Conservation (phyloP, 2,888 invertebrate genomes). For the Lepidonotus clava region DNA sequence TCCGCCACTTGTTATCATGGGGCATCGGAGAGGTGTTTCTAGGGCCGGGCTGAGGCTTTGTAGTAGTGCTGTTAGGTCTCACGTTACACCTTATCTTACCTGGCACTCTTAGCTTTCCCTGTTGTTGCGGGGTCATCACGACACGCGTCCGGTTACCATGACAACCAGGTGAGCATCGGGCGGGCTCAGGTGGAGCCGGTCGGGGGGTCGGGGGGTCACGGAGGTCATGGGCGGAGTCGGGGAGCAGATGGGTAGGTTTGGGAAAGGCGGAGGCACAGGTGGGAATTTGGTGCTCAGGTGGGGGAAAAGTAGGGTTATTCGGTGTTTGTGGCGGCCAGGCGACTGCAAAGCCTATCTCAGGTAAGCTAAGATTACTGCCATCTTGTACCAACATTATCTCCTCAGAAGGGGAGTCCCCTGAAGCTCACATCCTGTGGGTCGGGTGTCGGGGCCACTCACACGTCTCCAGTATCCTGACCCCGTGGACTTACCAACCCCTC, state of each 20-base stretch:
- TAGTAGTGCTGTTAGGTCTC: too few species aligned
- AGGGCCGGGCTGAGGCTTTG: too few species aligned
- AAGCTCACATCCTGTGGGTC: constrained; percentile 17
- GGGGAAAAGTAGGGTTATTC: background rate
- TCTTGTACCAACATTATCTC: background rate
- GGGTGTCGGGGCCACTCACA: background rate
- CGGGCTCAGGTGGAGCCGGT: background rate
- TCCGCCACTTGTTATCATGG: too few species aligned
- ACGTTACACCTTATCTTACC: background rate
- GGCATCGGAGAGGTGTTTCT: too few species aligned
- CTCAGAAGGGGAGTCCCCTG: background rate
- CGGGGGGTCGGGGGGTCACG: background rate
- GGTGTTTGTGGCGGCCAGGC: background rate
- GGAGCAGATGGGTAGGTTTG: background rate
- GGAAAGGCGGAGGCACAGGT: background rate
- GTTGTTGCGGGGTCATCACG: background rate
- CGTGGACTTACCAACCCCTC: too few species aligned
- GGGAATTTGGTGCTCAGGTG: background rate
- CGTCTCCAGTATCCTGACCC: too few species aligned
- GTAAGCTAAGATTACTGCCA: background rate
- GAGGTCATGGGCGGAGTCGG: background rate
- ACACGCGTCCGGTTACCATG: background rate
- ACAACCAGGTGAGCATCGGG: constrained; percentile 40
- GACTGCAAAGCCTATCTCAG: background rate
- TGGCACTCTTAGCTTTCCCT: background rate